A percentile compares a stretch with the other conserved stretches of the same genome.
Conservation (phyloP, 2,113 vertebrate species). For the Tachuris rubrigastra region DNA sequence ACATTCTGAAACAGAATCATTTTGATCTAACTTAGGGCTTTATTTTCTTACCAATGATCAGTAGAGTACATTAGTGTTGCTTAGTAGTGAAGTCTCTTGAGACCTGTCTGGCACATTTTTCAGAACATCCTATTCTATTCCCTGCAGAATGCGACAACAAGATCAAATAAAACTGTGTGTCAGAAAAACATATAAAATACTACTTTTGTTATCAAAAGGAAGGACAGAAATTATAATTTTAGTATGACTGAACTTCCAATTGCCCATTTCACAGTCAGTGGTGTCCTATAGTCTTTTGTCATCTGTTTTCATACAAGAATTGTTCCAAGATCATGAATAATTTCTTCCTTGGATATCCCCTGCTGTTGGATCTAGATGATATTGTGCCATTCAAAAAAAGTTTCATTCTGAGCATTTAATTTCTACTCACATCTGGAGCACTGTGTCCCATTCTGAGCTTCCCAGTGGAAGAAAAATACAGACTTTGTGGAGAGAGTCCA, state of each 20-base stretch:
- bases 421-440: neutral
- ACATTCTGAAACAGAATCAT: neutral
- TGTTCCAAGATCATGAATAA: neutral
- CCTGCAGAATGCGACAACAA: neutral
- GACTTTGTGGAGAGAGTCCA: neutral
- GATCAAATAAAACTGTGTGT: slow-evolving; percentile 11
- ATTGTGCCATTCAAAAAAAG: neutral
- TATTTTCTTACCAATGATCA: neutral
- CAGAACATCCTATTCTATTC: slow-evolving; percentile 15
- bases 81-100: slow-evolving; percentile 37
- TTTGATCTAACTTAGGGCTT: neutral
- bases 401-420: neutral
- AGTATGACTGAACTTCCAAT: neutral
- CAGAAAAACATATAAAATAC: neutral
- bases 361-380: neutral
- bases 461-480: neutral
- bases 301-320: neutral
- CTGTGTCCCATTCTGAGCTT: neutral
- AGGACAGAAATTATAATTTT: neutral
- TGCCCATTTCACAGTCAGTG: neutral
- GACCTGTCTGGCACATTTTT: slow-evolving; percentile 37
- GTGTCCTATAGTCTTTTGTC: neutral
- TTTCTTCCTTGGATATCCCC: neutral
- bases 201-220: neutral
- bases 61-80: slow-evolving; percentile 26